A percentile compares a stretch with the other conserved stretches of the same genome.
phyloP scores from a whole-genome alignment of 2,888 invertebrate species.

The Alloscopus bannaensis region DNA sequence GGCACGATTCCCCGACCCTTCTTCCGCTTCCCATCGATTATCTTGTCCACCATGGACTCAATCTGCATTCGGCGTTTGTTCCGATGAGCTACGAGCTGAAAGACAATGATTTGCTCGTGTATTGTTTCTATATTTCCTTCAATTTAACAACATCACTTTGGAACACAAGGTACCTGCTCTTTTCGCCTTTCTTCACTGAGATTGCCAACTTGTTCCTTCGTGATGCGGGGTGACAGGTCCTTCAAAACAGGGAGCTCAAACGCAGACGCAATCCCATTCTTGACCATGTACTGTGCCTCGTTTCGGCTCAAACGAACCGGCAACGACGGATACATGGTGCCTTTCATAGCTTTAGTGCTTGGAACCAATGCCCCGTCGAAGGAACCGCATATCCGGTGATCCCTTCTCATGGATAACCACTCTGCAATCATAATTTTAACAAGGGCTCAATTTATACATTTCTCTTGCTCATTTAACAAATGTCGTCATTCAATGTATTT shows the following conservation, averaged over 20 bases:
- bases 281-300: constrained; percentile 66
- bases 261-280: constrained; percentile 58
- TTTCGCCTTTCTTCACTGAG: constrained; percentile 29
- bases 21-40: constrained; percentile 86
- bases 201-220: constrained; percentile 34
- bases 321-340: constrained; percentile 48
- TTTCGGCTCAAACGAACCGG: constrained; percentile 64
- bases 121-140: background rate
- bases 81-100: constrained; percentile 74
- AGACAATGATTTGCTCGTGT: background rate
- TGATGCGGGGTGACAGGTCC: constrained; percentile 24
- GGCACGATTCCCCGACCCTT: constrained; percentile 76
- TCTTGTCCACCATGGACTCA: constrained; percentile 82
- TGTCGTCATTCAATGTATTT: background rate
- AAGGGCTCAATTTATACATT: background rate
- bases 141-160: background rate
- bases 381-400: constrained; percentile 86
- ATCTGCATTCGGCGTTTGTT: constrained; percentile 77
- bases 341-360: constrained; percentile 52
- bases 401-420: constrained; percentile 78
- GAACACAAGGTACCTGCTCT: constrained; percentile 50
- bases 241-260: constrained; percentile 58
- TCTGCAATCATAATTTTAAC: background rate
- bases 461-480: too few relatives aligned
- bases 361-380: constrained; percentile 80